A percentile compares a stretch with the other conserved stretches of the same genome.
phyloP scores from a whole-genome alignment of 2,888 invertebrate genomes.

The Gerris lacustris region DNA sequence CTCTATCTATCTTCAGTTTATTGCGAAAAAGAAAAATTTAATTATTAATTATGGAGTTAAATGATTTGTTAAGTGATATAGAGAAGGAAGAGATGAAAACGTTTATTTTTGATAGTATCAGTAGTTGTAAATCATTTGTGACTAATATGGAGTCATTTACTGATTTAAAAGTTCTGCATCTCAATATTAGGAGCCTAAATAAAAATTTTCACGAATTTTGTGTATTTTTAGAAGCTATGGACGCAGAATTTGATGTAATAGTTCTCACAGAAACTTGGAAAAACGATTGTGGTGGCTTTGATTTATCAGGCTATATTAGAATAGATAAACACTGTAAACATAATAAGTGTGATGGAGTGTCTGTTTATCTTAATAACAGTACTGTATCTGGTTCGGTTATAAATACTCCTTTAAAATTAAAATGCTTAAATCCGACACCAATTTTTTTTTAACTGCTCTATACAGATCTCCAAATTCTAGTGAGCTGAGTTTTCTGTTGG shows the following conservation, averaged over 20 bases:
- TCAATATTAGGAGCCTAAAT: background rate
- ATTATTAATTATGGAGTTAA: background rate
- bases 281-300: background rate
- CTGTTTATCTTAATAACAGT: background rate
- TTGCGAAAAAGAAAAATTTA: background rate
- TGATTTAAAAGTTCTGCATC: background rate
- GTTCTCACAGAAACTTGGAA: background rate
- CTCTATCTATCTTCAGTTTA: too few relatives aligned
- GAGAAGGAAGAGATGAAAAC: background rate
- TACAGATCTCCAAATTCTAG: background rate
- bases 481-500: background rate
- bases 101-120: background rate
- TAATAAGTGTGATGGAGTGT: background rate
- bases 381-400: background rate
- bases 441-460: background rate
- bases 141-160: background rate
- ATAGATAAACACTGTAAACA: background rate
- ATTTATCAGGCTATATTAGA: background rate
- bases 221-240: background rate
- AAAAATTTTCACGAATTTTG: background rate
- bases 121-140: background rate
- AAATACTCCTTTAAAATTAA: background rate
- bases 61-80: background rate
- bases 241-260: background rate
- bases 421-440: background rate